Base-by-base conservation (phyloP, 2,797 vertebrate genomes). In the Pogoniulus pusillus region DNA sequence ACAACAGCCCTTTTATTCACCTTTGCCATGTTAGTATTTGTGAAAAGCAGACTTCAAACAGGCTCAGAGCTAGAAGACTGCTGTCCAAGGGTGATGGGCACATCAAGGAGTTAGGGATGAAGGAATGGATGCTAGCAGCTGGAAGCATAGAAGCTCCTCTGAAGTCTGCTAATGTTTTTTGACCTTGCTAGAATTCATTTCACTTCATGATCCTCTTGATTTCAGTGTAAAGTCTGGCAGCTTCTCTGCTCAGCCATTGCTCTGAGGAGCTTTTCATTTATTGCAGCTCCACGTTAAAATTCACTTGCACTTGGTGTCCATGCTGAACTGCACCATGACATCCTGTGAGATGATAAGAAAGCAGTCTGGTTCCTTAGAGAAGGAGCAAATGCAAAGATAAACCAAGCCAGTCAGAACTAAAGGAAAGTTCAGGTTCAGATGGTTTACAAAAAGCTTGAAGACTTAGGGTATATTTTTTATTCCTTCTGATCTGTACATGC, bases 131-230 rank as follows among this genome's bases (percentile, higher is more conserved):
- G 27, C 41, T 41, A 51, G 41, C 45, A 37, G 82, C 94, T 88
- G 43, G 43, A 54, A 93, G 84, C 70, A 34, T 79, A 66, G 60
- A 17, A 73, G 27, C 57, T 76, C 35, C 77, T 94, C 93, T 94
- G 87, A 87, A 92, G 80, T 49, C 45, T 66, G 35, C 32, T 83
- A 35, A 30, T 63, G 77, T 66, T 83, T 87, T 81, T 57, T 85
- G 87, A 87, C 91, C 92, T 91, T 85, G 72, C 82, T 92, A 79
- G 53, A 76, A 60, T 85, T 87, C 12, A 29, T 71, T 91, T 85
- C 34, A 14, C 35, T 85, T 66, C 12, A 6, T 34, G 64, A 45
- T 89, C 35, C 76, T 45, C 81, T 77, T 15, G 69, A 47, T 89
- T 91, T 89, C 64, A 9, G 22, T 54, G 43, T 7, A 10, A 60